Conservation (phyloP, 2,797 vertebrate genomes). For the Zalophus californianus region DNA sequence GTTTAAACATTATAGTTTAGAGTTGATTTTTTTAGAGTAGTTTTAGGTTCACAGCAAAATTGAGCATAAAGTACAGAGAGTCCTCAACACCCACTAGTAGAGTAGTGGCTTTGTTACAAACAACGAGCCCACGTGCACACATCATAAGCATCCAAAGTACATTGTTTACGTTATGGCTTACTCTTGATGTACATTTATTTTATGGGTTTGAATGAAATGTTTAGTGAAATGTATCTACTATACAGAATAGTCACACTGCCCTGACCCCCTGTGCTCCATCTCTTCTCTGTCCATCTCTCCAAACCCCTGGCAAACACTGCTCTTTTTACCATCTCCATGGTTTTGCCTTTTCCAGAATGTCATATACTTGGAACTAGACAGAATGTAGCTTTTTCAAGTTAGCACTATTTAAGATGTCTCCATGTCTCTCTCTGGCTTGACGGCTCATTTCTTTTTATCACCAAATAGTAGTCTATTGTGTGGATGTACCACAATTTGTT, state of each 20-base stretch:
- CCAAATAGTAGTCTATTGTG: not conserved
- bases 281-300: not conserved
- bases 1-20: conserved; percentile 18
- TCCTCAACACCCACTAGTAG: too few relatives aligned
- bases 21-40: not conserved
- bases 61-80: not conserved
- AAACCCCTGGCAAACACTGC: not conserved
- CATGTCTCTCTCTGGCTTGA: not conserved
- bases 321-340: not conserved
- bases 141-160: not conserved
- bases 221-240: not conserved
- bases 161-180: not conserved
- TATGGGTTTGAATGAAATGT: not conserved
- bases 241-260: not conserved
- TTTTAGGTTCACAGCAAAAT: conserved; percentile 39
- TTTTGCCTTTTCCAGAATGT: not conserved
- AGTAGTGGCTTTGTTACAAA: not conserved
- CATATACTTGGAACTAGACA: not conserved
- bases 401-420: not conserved
- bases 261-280: not conserved
- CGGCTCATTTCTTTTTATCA: not conserved
- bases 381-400: not conserved
- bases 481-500: not conserved
- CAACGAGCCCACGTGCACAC: not conserved
- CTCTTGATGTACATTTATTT: not conserved